phyloP scores from a whole-genome alignment of 2,113 vertebrate genomes.

The Puma concolor region DNA sequence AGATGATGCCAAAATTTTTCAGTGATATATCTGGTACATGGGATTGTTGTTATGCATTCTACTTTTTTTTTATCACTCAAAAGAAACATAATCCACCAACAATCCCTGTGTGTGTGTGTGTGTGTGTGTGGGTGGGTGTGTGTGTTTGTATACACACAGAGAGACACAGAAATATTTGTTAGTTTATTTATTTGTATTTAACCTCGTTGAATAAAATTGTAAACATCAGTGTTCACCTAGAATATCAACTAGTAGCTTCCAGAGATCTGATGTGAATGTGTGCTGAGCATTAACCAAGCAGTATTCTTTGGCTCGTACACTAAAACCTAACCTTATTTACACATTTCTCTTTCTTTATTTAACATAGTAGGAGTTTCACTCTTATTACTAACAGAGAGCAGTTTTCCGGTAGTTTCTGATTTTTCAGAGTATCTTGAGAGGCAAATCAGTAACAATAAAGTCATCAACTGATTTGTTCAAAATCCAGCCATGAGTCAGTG shows the following conservation, averaged over 20 bases:
- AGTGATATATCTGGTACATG: not conserved
- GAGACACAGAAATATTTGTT: not conserved
- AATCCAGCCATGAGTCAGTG: not conserved
- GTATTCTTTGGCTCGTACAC: not conserved
- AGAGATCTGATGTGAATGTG: not conserved
- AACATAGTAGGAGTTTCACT: not conserved
- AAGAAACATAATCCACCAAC: not conserved
- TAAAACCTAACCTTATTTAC: not conserved
- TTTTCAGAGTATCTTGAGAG: not conserved
- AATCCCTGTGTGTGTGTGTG: not conserved
- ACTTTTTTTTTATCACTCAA: not conserved
- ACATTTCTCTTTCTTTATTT: not conserved
- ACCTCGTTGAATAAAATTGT: not conserved
- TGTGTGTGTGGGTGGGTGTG: fast-evolving
- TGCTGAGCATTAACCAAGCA: not conserved
- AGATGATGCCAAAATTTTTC: not conserved
- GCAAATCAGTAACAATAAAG: not conserved
- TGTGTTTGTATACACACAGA: not conserved
- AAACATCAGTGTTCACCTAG: not conserved
- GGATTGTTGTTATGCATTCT: not conserved
- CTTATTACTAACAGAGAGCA: not conserved
- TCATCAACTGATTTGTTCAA: not conserved
- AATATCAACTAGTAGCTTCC: not conserved
- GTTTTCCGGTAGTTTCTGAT: not conserved
- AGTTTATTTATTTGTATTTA: not conserved